These are phyloP conservation scores for Hyphantria cunea DNA, from an alignment of 1,140 invertebrate genomes.

Conservation along the genomic window DNA sequence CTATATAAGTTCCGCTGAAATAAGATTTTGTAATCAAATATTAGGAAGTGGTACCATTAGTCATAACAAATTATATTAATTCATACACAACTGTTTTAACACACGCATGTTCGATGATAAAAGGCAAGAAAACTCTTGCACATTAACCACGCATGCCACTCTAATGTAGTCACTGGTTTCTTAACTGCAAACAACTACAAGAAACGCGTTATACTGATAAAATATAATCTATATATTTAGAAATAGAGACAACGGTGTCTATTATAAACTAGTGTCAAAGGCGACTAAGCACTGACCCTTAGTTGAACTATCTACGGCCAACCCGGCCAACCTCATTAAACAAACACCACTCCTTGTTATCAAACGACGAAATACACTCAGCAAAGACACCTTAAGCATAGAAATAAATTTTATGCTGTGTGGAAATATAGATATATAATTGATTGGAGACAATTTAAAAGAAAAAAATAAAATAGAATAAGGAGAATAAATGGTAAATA, in stretches of 20 bases:
- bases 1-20: conserved; percentile 21
- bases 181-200: not conserved
- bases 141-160: conserved; percentile 11
- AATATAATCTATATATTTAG: conserved; percentile 10
- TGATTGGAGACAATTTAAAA: too few relatives aligned
- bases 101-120: not conserved
- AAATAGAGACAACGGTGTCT: conserved; percentile 16
- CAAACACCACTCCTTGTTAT: conserved; percentile 24
- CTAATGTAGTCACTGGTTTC: conserved; percentile 16
- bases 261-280: conserved; percentile 23
- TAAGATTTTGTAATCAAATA: conserved; percentile 19
- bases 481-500: too few relatives aligned
- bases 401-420: too few relatives aligned
- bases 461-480: too few relatives aligned
- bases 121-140: conserved; percentile 4
- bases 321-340: conserved; percentile 39
- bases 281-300: conserved; percentile 31
- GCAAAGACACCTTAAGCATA: not conserved
- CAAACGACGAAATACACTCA: conserved; percentile 8
- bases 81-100: conserved; percentile 1
- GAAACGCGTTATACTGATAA: conserved; percentile 3
- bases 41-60: conserved; percentile 19
- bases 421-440: too few relatives aligned
- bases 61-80: conserved; percentile 13
- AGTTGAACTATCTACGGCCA: conserved; percentile 21